Percentiles rank a stretch among this genome's conserved stretches.
phyloP scores from a whole-genome alignment of 64 coral and sea anemone species.

The Dendrophyllia cribrosa region DNA sequence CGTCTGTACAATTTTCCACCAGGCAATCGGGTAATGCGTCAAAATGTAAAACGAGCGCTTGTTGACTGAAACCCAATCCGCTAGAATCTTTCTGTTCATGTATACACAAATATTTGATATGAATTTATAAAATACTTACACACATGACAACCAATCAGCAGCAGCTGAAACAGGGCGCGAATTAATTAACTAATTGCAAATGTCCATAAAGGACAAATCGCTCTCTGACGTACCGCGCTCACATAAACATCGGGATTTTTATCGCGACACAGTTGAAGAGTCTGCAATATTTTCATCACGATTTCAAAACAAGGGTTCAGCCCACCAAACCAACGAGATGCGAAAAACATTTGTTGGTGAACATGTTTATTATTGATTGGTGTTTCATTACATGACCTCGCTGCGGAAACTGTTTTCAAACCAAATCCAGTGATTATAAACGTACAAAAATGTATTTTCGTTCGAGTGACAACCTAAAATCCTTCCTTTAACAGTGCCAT shows the following conservation, averaged over 20 bases:
- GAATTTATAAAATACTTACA: slow-evolving; percentile 42
- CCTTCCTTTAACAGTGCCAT: not conserved
- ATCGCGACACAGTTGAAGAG: slow-evolving; percentile 28
- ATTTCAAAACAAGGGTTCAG: slow-evolving; percentile 15
- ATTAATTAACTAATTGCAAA: slow-evolving; percentile 53
- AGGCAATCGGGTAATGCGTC: slow-evolving; percentile 23
- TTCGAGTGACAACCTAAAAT: not conserved
- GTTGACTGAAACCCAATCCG: slow-evolving; percentile 46
- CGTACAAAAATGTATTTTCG: not conserved
- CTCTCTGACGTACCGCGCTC: not conserved
- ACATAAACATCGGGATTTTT: slow-evolving; percentile 15
- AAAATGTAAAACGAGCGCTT: slow-evolving; percentile 58
- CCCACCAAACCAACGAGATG: not conserved
- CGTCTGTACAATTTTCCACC: slow-evolving; percentile 27
- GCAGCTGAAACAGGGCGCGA: slow-evolving; percentile 5
- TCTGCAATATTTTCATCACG: slow-evolving; percentile 14
- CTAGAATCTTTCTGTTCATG: slow-evolving; percentile 29
- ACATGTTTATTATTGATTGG: not conserved
- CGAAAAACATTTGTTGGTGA: not conserved
- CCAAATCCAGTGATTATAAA: not conserved
- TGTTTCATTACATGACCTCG: not conserved
- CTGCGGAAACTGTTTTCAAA: not conserved
- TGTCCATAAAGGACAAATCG: slow-evolving; percentile 2
- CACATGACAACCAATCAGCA: slow-evolving; percentile 24
- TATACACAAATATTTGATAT: slow-evolving; percentile 36